phyloP scores from a whole-genome alignment of 2,113 vertebrate genomes.

The Hemichromis elongatus region DNA sequence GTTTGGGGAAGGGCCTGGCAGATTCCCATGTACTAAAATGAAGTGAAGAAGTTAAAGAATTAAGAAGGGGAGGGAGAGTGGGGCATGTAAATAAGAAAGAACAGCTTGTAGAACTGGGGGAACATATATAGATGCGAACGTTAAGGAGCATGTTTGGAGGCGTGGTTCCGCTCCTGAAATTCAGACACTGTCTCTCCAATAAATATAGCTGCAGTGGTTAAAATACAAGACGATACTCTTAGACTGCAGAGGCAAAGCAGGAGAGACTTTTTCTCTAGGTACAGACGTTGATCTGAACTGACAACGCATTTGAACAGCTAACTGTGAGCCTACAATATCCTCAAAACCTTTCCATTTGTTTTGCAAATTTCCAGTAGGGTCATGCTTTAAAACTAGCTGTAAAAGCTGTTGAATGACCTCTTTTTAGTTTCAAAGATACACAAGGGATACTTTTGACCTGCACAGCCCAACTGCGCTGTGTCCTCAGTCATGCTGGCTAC shows the following conservation, averaged over 20 bases:
- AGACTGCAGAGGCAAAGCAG: not conserved
- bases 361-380: not conserved
- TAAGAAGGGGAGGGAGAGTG: too few relatives aligned
- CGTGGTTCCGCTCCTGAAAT: too few relatives aligned
- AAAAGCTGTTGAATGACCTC: not conserved
- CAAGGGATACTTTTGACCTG: fast-evolving
- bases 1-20: too few relatives aligned
- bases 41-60: too few relatives aligned
- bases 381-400: not conserved
- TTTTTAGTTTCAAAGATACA: not conserved
- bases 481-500: not conserved
- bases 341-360: not conserved
- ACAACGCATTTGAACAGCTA: not conserved
- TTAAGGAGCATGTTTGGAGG: too few relatives aligned
- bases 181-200: too few relatives aligned
- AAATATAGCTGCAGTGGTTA: not conserved
- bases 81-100: too few relatives aligned
- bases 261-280: not conserved
- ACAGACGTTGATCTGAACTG: not conserved
- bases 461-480: not conserved
- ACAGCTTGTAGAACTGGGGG: too few relatives aligned
- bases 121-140: too few relatives aligned
- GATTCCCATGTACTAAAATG: too few relatives aligned
- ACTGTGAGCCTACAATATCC: not conserved
- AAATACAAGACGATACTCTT: not conserved